Evolutionary conservation across 2,888 invertebrate genomes (phyloP).

Genomic region (Ennomos quercinarius): DNA sequence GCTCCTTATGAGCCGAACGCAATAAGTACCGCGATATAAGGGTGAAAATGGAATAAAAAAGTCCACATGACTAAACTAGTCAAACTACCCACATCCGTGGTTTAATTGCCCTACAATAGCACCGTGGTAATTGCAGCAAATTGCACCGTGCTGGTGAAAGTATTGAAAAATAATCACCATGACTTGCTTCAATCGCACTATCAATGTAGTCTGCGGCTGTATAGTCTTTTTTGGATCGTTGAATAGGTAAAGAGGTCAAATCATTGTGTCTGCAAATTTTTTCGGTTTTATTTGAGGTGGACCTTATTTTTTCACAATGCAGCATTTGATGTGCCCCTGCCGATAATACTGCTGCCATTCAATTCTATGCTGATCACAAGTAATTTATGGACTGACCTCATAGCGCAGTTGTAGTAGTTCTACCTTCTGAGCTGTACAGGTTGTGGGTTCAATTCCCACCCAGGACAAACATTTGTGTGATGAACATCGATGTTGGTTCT

Average conservation of each 20-base stretch:
- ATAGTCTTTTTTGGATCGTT: conserved; percentile 27
- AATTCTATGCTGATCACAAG: too few relatives aligned
- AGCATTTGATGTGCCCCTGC: too few relatives aligned
- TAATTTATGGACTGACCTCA: too few relatives aligned
- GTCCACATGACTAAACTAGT: background rate
- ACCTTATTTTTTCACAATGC: too few relatives aligned
- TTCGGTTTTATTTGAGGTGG: background rate
- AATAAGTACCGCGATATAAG: conserved; percentile 3
- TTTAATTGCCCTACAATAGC: conserved; percentile 64
- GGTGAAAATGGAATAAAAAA: conserved; percentile 12
- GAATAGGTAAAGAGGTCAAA: conserved; percentile 29
- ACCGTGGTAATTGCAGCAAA: conserved; percentile 57
- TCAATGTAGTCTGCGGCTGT: conserved; percentile 35
- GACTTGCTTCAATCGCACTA: conserved; percentile 38
- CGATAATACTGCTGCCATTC: too few relatives aligned
- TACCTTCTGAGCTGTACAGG: too few relatives aligned
- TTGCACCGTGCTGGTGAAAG: conserved; percentile 63
- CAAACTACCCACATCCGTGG: conserved; percentile 54
- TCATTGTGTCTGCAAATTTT: conserved; percentile 6
- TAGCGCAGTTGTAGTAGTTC: too few relatives aligned
- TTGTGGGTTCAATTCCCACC: too few relatives aligned
- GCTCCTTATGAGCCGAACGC: conserved; percentile 37
- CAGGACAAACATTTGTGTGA: too few relatives aligned
- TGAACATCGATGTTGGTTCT: too few relatives aligned
- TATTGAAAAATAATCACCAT: conserved; percentile 41